phyloP scores from a whole-genome alignment of 2,888 invertebrate species.

The Molorchus minor region DNA sequence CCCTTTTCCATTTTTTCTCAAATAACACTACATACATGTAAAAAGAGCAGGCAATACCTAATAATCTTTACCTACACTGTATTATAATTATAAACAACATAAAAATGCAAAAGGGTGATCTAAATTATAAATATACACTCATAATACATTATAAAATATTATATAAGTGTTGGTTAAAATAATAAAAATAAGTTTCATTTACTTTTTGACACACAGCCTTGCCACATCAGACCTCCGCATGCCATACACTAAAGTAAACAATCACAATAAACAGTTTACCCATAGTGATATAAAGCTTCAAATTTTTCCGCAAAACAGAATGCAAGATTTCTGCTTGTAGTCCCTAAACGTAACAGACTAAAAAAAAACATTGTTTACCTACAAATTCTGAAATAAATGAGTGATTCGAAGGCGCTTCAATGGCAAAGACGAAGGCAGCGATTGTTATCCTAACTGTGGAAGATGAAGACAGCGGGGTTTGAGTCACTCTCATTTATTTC shows the following conservation, averaged over 20 bases:
- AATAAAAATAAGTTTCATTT: constrained; percentile 45
- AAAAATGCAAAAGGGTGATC: background rate
- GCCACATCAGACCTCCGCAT: constrained; percentile 87
- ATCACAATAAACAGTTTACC: constrained; percentile 72
- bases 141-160: background rate
- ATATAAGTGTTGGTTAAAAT: background rate
- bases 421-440: background rate
- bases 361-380: background rate
- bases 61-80: no score
- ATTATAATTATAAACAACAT: no score
- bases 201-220: constrained; percentile 68
- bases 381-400: background rate
- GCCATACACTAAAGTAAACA: constrained; percentile 88
- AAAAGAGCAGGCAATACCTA: no score
- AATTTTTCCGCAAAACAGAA: constrained; percentile 94
- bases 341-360: constrained; percentile 89
- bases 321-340: constrained; percentile 86
- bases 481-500: no score
- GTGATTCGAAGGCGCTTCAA: background rate
- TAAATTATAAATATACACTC: background rate
- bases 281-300: constrained; percentile 85
- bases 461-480: no score
- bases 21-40: no score
- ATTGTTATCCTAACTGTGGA: no score
- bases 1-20: no score